These are phyloP conservation scores for Argyrosomus japonicus DNA, from an alignment of 2,113 vertebrate species.

Conservation along the genomic window DNA sequence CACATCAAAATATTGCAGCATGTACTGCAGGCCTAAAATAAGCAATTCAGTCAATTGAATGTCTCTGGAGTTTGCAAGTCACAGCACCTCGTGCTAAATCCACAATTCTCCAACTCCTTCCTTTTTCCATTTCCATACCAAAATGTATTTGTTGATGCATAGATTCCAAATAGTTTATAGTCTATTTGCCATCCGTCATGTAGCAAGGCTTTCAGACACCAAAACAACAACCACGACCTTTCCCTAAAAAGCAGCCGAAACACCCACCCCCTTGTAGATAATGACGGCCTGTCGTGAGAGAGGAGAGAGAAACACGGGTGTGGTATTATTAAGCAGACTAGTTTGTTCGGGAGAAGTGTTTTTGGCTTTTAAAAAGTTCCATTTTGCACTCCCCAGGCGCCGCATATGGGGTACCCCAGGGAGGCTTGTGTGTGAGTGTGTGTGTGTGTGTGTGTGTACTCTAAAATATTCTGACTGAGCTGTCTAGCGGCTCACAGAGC, in stretches of 20 bases:
- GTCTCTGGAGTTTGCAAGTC: conserved; percentile 46
- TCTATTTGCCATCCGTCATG: conserved; percentile 74
- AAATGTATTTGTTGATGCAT: conserved; percentile 71
- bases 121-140: conserved; percentile 54
- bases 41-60: conserved; percentile 38
- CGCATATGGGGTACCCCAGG: conserved; percentile 77
- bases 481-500: conserved; percentile 82
- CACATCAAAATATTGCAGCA: conserved; percentile 53
- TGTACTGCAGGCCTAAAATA: conserved; percentile 48
- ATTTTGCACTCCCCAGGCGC: conserved; percentile 83
- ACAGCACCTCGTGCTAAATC: conserved; percentile 47
- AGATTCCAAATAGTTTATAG: conserved; percentile 70
- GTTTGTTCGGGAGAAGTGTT: conserved; percentile 81
- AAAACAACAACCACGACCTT: conserved; percentile 73
- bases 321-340: conserved; percentile 81
- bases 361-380: conserved; percentile 83
- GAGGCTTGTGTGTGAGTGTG: conserved; percentile 70
- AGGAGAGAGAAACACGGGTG: conserved; percentile 67
- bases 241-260: conserved; percentile 71
- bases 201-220: conserved; percentile 66
- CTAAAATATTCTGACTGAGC: conserved; percentile 84
- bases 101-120: conserved; percentile 43
- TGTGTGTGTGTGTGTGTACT: conserved; percentile 68
- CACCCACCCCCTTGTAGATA: conserved; percentile 73
- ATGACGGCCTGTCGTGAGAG: conserved; percentile 76